Base-by-base conservation (phyloP, 2,797 vertebrate genomes). In the Silurus aristotelis region DNA sequence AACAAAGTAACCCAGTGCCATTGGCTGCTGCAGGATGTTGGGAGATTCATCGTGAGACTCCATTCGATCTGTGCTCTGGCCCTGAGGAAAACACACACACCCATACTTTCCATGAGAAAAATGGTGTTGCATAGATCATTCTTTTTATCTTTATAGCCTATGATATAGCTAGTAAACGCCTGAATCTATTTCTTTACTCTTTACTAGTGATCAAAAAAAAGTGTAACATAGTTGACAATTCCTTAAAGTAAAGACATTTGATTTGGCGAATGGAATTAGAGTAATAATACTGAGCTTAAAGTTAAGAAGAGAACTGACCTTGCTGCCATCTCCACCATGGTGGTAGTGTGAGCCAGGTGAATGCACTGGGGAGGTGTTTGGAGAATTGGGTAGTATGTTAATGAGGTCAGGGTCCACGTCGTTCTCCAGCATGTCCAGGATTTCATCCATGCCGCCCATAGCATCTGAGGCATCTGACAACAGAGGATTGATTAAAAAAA, bases 1-100 rank as follows among this genome's bases (percentile, higher is more conserved):
- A 91, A 99, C 97, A 89, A 99, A 98, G 94, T 99, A 99, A 88
- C 98, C 98, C 1, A 99, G 96, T 90, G 98, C 98, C 94, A 99
- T 92, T 38, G 98, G 98, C 92, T 99, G 98, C 93, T 99, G 98
- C 91, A 98, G 95, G 89, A 99, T 98, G 94, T 99, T 99, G 6
- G 97, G 96, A 83, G 98, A 96, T 95, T 99, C 98, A 89, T 99
- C 98, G 0, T 98, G 98, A 91, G 98, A 97, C 94, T 99, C 98
- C 94, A 98, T 96, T 71, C 97, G 96, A 91, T 99, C 98, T 67
- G 97, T 96, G 90, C 97, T 96, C 94, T 97, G 97, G 90, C 97
- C 97, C 98, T 99, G 93, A 2, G 0, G 3, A 92, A 2, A 0
- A 3, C 66, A 14, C 9, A 22, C 17, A 76, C 15, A 83, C 0